Evolutionary conservation across 2,113 vertebrate genomes (phyloP), one percentile per base, ranked within the genome.

Genomic region (Mobula birostris): DNA sequence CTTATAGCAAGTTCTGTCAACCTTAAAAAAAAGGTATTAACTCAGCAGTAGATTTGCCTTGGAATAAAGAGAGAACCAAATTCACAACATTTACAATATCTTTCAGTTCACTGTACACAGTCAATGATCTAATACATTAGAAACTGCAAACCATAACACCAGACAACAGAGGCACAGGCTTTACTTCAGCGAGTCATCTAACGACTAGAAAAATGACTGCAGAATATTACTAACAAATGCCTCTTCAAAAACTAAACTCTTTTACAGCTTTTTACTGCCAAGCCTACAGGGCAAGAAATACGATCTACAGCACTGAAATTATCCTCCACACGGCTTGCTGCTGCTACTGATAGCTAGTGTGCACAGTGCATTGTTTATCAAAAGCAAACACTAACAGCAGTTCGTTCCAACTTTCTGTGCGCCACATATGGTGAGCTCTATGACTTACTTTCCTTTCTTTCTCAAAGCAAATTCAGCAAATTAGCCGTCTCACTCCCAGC

Each of bases 191-290:
- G 27, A 82, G 15, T 21, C 19, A 6, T 48, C 27, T 27, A 24
- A 63, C 27, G 5, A 63, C 83, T 29, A 88, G 5, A 56, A 63
- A 63, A 63, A 88, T 63, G 58, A 63, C 5, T 72, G 90, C 15
- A 40, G 32, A 92, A 72, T 40, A 68, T 27, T 92, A 15, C 68
- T 72, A 32, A 11, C 63, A 92, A 72, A 92, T 7, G 36, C 19
- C 17, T 92, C 32, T 66, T 58, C 83, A n/a, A 29, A 88, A 88
- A 88, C 83, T 0, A 29, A 70, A 32, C 9, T 36, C 15, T 92
- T 68, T 92, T 70, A 19, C 66, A 70, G 66, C n/a, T 72, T 92
- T 92, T 92, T 90, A 92, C 90, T 92, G 88, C 66, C 66, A 70
- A 40, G 29, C 36, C 90, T 40, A 72, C 66, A 7, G 90, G 63